phyloP scores from a whole-genome alignment of 1,140 invertebrate species.

The Pseudachorutes palmiensis region DNA sequence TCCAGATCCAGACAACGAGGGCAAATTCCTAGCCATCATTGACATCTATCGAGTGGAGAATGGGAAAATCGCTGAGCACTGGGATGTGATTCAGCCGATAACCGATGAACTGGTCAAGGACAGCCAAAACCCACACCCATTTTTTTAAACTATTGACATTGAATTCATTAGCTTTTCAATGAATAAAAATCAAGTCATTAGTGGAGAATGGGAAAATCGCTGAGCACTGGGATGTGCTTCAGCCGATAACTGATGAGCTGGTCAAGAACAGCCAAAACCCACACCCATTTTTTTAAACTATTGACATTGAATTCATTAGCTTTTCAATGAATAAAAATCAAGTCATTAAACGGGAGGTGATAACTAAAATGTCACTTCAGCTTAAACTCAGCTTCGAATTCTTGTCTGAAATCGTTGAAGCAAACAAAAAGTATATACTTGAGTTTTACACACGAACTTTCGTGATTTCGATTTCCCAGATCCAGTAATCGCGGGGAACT shows the following conservation, averaged over 20 bases:
- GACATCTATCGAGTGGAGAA: slow-evolving; percentile 3
- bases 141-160: no score
- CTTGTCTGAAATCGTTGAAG: no score
- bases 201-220: neutral
- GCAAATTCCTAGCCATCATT: neutral
- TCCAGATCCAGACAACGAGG: neutral
- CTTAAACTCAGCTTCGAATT: no score
- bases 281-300: slow-evolving; percentile 11
- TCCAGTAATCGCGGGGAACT: neutral
- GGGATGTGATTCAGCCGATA: slow-evolving; percentile 16
- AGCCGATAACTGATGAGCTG: neutral
- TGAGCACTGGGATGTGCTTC: slow-evolving; percentile 13
- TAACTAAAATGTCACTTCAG: no score
- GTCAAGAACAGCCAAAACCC: neutral
- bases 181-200: no score
- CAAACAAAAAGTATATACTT: no score
- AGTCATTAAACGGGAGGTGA: no score
- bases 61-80: slow-evolving; percentile 4
- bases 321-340: no score
- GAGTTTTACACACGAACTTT: no score
- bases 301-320: no score
- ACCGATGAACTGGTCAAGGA: neutral
- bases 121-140: slow-evolving; percentile 1
- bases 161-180: no score
- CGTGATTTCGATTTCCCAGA: no score